A percentile compares a stretch with the other conserved stretches of the same genome.
phyloP scores from a whole-genome alignment of 2,888 invertebrate species.

The Agrotis puta region DNA sequence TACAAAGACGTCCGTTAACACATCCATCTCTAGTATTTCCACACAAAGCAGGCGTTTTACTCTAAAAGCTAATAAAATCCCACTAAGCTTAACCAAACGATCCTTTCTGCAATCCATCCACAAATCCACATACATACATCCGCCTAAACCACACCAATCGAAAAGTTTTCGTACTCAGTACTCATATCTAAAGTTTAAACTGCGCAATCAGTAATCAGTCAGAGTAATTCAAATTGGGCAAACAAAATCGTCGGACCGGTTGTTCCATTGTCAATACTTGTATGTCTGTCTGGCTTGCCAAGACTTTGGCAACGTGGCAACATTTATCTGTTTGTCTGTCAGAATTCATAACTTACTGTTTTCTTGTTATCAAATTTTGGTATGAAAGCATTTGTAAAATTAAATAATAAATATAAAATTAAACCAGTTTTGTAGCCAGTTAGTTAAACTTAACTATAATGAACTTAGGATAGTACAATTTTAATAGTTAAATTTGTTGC shows the following conservation, averaged over 20 bases:
- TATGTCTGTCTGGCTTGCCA: constrained; percentile 35
- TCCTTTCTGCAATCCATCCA: not conserved
- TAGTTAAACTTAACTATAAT: no score
- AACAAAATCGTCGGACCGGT: constrained; percentile 59
- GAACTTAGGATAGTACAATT: no score
- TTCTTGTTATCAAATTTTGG: constrained; percentile 55
- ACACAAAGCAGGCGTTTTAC: no score
- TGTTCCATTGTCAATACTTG: constrained; percentile 56
- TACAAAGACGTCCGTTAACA: no score
- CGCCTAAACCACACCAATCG: constrained; percentile 19
- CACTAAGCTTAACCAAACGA: not conserved
- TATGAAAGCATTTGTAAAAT: no score
- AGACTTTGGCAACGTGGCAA: constrained; percentile 56
- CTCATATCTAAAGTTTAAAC: constrained; percentile 57
- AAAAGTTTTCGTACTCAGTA: constrained; percentile 46
- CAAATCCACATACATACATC: not conserved
- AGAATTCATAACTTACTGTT: constrained; percentile 67
- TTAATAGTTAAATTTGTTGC: no score
- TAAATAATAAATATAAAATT: no score
- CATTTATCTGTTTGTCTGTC: constrained; percentile 68
- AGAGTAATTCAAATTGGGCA: constrained; percentile 62
- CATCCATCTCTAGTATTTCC: no score
- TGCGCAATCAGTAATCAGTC: constrained; percentile 64
- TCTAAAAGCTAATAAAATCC: no score
- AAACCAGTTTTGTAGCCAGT: no score